phyloP scores from a whole-genome alignment of 2,113 vertebrate species.

The Myodes glareolus region DNA sequence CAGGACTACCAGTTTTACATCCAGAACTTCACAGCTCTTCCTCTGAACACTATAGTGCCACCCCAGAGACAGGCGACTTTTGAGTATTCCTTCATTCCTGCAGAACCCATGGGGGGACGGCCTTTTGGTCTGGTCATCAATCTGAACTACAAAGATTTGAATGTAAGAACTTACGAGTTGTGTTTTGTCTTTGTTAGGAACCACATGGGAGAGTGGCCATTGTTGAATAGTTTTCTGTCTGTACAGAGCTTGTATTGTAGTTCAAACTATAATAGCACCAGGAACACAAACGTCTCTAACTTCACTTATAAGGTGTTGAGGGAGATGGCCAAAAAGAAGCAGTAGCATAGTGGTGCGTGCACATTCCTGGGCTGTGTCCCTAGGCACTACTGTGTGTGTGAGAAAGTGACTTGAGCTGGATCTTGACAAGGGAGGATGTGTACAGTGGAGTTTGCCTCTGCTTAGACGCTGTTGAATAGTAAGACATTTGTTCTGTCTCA shows the following conservation, averaged over 20 bases:
- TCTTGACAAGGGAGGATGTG: background rate
- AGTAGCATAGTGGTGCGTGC: background rate
- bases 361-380: background rate
- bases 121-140: constrained; percentile 98
- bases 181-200: background rate
- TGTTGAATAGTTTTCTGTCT: background rate
- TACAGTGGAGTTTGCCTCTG: accelerated
- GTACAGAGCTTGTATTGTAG: background rate
- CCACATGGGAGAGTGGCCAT: background rate
- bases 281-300: background rate
- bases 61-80: constrained; percentile 95
- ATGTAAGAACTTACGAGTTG: constrained; percentile 83
- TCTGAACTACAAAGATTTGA: constrained; percentile 96
- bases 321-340: background rate
- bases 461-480: no score
- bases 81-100: constrained; percentile 99
- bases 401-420: no score
- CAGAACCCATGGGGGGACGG: constrained; percentile 97
- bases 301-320: background rate
- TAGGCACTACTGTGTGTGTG: background rate
- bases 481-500: background rate
- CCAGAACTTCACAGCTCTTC: constrained; percentile 99
- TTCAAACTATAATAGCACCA: background rate
- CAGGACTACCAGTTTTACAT: constrained; percentile 99
- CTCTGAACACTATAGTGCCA: constrained; percentile 92